Evolutionary conservation across 2,888 invertebrate genomes (phyloP), one percentile per base, ranked within the genome.

Genomic region (Apeira syringaria): DNA sequence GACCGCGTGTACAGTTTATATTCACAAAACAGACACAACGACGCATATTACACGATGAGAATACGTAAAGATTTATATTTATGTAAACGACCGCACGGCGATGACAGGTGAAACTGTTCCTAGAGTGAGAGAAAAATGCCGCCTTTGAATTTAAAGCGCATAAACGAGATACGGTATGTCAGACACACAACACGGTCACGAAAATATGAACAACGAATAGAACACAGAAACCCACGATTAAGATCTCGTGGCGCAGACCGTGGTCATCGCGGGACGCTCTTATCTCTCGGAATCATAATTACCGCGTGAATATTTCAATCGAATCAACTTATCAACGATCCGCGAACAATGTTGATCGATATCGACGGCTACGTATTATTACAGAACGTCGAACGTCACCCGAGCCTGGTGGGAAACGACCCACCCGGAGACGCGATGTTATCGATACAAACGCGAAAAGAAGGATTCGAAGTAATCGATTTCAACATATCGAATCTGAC

Each of bases 301-400:
- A 83, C 77, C 66, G 68, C 74, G 78, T 83, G 85, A 83, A 83
- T 80, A 81, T 84, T 84, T 85, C 81, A 81, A 85, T 85, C 80
- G 69, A 66, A 74, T 78, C 70, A 68, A 72, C 64, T 80, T 83
- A 80, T 84, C 78, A 73, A 70, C 65, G 72, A 71, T 64, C 74
- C 74, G 74, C 80, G 72, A 78, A 86, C 82, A 85, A 85, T 81
- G 76, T 80, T 70, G 75, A 78, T 79, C 62, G 59, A 61, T 70
- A 79, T 80, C 76, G 59, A 25, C 56, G 64, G 63, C 64, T 70
- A 78, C 73, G 70, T 76, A 74, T 77, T 79, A 79, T 81, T 80
- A 78, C 70, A 71, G 68, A 74, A 71, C 77, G 74, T 80, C 79
- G 78, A 78, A 72, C 67, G 61, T 55, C 61, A 42, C 35, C 31